These are phyloP conservation scores for Myiozetetes cayanensis DNA, from an alignment of 2,113 vertebrate genomes.

Conservation along the genomic window DNA sequence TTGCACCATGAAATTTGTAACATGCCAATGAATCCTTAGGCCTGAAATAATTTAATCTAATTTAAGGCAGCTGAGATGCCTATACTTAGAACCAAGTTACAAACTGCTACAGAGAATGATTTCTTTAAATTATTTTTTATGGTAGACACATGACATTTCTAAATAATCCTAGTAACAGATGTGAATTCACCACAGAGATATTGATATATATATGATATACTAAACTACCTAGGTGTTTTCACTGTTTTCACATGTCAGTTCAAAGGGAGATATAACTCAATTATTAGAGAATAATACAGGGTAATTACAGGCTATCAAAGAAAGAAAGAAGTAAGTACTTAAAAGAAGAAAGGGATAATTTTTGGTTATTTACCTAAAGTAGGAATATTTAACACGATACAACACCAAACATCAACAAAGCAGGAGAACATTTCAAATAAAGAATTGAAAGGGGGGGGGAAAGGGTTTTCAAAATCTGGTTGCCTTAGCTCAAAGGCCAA, in stretches of 20 bases:
- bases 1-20: neutral
- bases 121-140: neutral
- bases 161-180: neutral
- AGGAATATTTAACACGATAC: neutral
- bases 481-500: neutral
- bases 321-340: neutral
- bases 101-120: neutral
- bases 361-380: neutral
- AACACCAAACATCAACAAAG: neutral
- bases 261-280: neutral
- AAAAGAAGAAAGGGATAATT: neutral
- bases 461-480: neutral
- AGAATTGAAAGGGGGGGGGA: neutral
- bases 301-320: neutral
- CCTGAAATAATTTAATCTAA: neutral
- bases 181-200: neutral
- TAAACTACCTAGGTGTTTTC: neutral
- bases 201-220: neutral
- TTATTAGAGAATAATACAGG: neutral
- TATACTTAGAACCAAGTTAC: neutral
- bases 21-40: neutral
- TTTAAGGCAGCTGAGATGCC: neutral
- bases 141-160: neutral
- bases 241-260: neutral
- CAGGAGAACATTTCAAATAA: neutral